Base-by-base conservation (phyloP, 2,113 vertebrate species). In the Platichthys stellatus region DNA sequence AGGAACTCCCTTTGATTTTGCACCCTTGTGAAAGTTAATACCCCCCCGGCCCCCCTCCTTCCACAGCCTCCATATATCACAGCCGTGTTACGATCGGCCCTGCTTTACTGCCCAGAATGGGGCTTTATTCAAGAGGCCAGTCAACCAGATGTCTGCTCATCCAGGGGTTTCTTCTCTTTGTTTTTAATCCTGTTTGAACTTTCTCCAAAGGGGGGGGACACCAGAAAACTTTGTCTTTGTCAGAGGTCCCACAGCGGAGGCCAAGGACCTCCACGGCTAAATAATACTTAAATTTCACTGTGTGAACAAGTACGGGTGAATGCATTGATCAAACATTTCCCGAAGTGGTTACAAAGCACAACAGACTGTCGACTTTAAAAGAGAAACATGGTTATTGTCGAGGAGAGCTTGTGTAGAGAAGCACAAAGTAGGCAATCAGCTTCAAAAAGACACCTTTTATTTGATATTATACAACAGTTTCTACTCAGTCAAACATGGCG, bases 1-100 rank as follows among this genome's bases (percentile, higher is more conserved):
- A 93, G 89, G 89, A 90, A 92, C 89, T 90, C 88, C 87, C 93
- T 95, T 95, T 95, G 94, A 95, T 95, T 95, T 93, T 89, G 87
- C 91, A 90, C 91, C 90, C 90, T 94, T 93, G 91, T 93, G 92
- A 94, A 95, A 93, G 92, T 90, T 92, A 93, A 94, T 93, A 92
- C 88, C 90, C 87, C 85, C 11, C n/a, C 15, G 40, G 21, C 5
- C 81, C 78, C 80, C 82, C 74, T 45, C 76, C 63, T 18, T 74
- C 70, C 74, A 28, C 74, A 76, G 69, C 85, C 88, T 84, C 86
- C 87, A 87, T 92, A 91, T 92, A 92, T 92, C 90, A 94, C 90
- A 90, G 89, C 31, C 77, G 69, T 76, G 88, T 92, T 89, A 90
- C 90, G 86, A 92, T 88, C 68, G 65, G 80, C 76, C 69, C 75